Percentiles rank a stretch among this genome's conserved stretches.
These are phyloP conservation scores for Himalopsyche phryganea DNA, from an alignment of 1,140 invertebrate species.

Conservation along the genomic window DNA sequence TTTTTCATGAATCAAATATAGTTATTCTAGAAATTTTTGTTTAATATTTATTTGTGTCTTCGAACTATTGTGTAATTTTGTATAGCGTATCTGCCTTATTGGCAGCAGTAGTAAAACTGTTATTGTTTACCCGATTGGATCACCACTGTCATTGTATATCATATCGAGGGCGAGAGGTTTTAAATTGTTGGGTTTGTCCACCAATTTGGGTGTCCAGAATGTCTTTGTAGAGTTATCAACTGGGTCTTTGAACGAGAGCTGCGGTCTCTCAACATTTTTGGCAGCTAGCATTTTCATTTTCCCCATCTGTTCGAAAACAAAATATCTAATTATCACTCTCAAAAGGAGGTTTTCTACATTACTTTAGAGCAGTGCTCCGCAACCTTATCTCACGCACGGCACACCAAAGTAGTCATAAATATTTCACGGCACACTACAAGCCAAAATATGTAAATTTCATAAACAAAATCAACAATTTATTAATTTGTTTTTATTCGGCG, in stretches of 20 bases:
- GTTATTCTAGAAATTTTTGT: not conserved
- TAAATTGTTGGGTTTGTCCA: slow-evolving; percentile 83
- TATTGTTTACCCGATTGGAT: slow-evolving; percentile 42
- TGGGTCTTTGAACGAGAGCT: slow-evolving; percentile 79
- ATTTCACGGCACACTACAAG: too few species aligned
- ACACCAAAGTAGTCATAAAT: too few species aligned
- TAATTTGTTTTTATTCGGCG: too few species aligned
- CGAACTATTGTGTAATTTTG: too few species aligned
- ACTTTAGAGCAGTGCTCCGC: not conserved
- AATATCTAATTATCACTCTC: not conserved
- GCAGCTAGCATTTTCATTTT: slow-evolving; percentile 64
- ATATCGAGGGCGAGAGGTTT: slow-evolving; percentile 75
- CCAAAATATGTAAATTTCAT: too few species aligned
- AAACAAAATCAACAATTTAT: too few species aligned
- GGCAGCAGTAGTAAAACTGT: too few species aligned
- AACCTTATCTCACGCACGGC: too few species aligned
- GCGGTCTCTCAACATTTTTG: slow-evolving; percentile 77
- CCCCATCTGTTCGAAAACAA: slow-evolving; percentile 37
- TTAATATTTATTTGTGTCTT: too few species aligned
- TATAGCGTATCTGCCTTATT: too few species aligned
- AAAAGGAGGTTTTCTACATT: not conserved
- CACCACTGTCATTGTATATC: slow-evolving; percentile 61
- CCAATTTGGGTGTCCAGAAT: slow-evolving; percentile 79
- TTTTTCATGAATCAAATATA: too few species aligned
- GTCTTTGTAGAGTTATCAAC: slow-evolving; percentile 70